Evolutionary conservation across 2,113 vertebrate species (phyloP), one percentile per base, ranked within the genome.

Genomic region (Misgurnus anguillicaudatus): DNA sequence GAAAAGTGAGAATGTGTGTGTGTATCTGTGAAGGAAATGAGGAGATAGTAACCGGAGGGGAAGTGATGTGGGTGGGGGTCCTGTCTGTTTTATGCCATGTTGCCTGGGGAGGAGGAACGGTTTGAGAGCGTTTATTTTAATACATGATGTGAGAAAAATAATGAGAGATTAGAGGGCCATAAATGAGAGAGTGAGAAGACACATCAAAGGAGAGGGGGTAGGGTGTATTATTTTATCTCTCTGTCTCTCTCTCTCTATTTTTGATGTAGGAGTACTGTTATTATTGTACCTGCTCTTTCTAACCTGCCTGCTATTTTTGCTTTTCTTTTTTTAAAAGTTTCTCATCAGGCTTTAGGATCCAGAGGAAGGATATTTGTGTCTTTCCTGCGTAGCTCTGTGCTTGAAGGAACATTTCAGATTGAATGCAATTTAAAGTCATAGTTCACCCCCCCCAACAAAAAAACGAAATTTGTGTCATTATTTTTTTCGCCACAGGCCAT

Each of bases 41-140:
- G 5, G 58, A 75, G 51, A 74, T 65, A 57, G 75, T 45, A 47
- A 74, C 76, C 39, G 51, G 67, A 58, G 70, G 78, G 63, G 69
- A 79, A 55, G 75, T 77, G 86, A 51, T 60, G 79, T 85, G 81
- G 80, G 77, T 78, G 77, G 65, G 53, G 63, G 80, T 42, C 63
- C 75, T 75, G 82, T 75, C 51, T 70, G 77, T 81, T 70, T 38
- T 79, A 63, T 78, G 78, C 75, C 75, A 76, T 64, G 79, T 80
- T 83, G 78, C 85, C 83, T 60, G 58, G 62, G 48, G 82, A 47
- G 38, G 58, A 58, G 55, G 73, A 71, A 78, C 58, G 80, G 81
- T 70, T 81, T 65, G 31, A 47, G 78, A 84, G 48, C 53, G 63
- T 67, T 88, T 85, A 83, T 81, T 85, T 80, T 77, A 84, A 86